phyloP scores from a whole-genome alignment of 64 coral and sea anemone genomes.

The Cladopsammia gracilis region DNA sequence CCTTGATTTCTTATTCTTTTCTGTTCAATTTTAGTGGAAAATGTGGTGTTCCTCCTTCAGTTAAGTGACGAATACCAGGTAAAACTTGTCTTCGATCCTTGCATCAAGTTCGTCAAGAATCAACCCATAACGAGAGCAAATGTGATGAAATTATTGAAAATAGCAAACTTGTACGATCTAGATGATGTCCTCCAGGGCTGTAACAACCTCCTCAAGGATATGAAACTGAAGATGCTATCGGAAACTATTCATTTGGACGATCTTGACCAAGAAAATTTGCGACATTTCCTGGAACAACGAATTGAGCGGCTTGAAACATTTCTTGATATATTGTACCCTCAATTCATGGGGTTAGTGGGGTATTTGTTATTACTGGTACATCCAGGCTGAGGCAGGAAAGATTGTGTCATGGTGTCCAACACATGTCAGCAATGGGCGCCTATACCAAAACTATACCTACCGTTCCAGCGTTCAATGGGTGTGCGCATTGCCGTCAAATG shows the following conservation, averaged over 20 bases:
- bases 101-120: neutral
- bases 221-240: neutral
- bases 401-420: neutral
- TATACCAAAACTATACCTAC: neutral
- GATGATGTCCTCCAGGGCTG: neutral
- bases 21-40: too few species aligned
- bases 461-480: neutral
- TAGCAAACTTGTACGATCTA: neutral
- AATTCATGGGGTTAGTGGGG: neutral
- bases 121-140: neutral
- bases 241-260: neutral
- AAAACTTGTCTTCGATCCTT: neutral
- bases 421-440: neutral
- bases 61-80: too few species aligned
- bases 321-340: constrained; percentile 22
- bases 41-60: too few species aligned
- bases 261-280: neutral
- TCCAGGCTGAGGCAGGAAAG: neutral
- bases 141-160: neutral
- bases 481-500: neutral
- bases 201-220: neutral
- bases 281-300: neutral
- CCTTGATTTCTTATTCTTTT: too few species aligned
- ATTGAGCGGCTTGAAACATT: neutral
- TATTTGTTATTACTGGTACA: neutral